phyloP scores from a whole-genome alignment of 2,888 invertebrate species.

The Mesorhabditis sp. region DNA sequence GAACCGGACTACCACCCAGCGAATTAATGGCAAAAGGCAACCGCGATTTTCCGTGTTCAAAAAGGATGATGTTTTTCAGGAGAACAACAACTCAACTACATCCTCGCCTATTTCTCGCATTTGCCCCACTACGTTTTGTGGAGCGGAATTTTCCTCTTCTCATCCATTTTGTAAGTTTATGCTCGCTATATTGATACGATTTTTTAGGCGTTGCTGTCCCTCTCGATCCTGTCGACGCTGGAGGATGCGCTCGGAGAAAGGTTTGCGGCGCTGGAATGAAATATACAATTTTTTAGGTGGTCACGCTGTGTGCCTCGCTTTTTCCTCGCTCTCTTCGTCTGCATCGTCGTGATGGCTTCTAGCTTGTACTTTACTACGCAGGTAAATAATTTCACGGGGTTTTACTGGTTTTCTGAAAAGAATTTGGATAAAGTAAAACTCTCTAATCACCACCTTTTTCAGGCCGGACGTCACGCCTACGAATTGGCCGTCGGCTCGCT shows the following conservation, averaged over 20 bases:
- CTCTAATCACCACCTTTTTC: constrained; percentile 6
- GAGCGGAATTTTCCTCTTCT: constrained; percentile 42
- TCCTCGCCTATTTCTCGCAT: constrained; percentile 49
- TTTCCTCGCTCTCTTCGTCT: constrained; percentile 46
- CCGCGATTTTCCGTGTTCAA: not conserved
- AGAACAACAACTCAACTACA: constrained; percentile 51
- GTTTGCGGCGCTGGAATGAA: not conserved
- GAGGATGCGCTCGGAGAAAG: constrained; percentile 56
- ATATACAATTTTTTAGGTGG: constrained; percentile 15
- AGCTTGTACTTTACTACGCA: constrained; percentile 52
- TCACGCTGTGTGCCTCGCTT: constrained; percentile 54
- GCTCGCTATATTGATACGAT: not conserved
- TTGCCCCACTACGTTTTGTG: constrained; percentile 46
- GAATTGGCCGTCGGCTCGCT: constrained; percentile 51
- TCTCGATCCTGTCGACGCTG: constrained; percentile 49
- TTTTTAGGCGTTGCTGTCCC: constrained; percentile 49
- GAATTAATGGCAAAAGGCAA: constrained; percentile 44
- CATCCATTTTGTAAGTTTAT: constrained; percentile 46
- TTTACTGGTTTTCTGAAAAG: constrained; percentile 4
- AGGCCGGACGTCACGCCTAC: constrained; percentile 52
- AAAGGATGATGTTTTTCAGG: constrained; percentile 23
- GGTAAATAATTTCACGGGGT: constrained; percentile 15
- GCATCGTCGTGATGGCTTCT: constrained; percentile 36
- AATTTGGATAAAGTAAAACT: not conserved
- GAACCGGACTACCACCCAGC: constrained; percentile 41